A percentile compares a stretch with the other conserved stretches of the same genome.
phyloP scores from a whole-genome alignment of 2,888 invertebrate species.

The Athalia circularis region DNA sequence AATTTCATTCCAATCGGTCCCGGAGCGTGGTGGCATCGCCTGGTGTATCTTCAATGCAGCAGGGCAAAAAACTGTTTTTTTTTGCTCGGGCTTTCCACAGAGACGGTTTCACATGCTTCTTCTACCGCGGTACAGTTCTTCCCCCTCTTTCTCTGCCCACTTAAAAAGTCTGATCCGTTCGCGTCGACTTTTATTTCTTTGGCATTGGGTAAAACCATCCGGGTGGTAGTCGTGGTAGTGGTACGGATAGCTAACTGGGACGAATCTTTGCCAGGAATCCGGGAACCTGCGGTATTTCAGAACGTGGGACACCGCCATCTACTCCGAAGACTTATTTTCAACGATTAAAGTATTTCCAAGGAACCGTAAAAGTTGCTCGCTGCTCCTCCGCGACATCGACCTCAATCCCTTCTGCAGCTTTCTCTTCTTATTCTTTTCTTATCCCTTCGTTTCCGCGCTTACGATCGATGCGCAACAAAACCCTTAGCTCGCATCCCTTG shows the following conservation, averaged over 20 bases:
- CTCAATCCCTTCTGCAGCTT: too few relatives aligned
- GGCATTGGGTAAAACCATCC: too few relatives aligned
- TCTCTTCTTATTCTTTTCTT: too few relatives aligned
- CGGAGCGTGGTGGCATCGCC: too few relatives aligned
- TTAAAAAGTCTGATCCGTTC: conserved; percentile 57
- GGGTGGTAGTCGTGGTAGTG: too few relatives aligned
- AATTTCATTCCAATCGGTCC: background rate
- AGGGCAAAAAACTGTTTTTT: conserved; percentile 31
- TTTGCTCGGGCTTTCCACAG: conserved; percentile 43
- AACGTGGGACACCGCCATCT: conserved; percentile 51
- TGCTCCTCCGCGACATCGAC: conserved; percentile 8
- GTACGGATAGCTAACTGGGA: too few relatives aligned
- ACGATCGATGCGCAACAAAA: too few relatives aligned
- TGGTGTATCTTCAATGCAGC: conserved; percentile 44
- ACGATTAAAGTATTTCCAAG: conserved; percentile 55
- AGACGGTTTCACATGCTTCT: conserved; percentile 49
- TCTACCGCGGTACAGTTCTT: conserved; percentile 48
- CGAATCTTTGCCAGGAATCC: conserved; percentile 10
- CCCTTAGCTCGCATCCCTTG: too few relatives aligned
- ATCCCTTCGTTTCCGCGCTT: too few relatives aligned
- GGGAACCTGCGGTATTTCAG: conserved; percentile 44
- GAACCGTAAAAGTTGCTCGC: conserved; percentile 45
- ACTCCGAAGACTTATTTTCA: conserved; percentile 52
- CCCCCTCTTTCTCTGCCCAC: conserved; percentile 42
- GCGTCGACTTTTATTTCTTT: conserved; percentile 46